phyloP scores from a whole-genome alignment of 2,797 vertebrate genomes.

The Urocyon cinereoargenteus region DNA sequence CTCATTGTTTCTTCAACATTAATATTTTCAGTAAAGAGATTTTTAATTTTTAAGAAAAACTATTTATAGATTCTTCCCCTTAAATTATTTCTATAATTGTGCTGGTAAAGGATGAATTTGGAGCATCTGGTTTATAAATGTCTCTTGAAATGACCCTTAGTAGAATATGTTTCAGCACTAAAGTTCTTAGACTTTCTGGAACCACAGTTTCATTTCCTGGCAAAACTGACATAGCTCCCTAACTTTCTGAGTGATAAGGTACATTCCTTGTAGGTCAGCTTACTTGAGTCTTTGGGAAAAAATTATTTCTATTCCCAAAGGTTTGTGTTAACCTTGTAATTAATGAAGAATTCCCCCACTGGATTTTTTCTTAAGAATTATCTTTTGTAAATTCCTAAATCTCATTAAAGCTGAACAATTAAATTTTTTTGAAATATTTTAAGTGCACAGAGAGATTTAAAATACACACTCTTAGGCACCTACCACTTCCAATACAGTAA shows the following conservation, averaged over 20 bases:
- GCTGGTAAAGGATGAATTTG: conserved; percentile 53
- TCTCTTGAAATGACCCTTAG: conserved; percentile 63
- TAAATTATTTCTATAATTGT: conserved; percentile 59
- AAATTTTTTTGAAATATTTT: neutral
- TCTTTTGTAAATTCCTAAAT: neutral
- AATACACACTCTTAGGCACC: neutral
- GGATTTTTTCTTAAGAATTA: conserved; percentile 31
- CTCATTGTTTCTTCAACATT: neutral
- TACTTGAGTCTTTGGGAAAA: conserved; percentile 9
- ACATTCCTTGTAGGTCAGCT: conserved; percentile 49
- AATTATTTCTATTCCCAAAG: neutral
- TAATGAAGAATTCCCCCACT: conserved; percentile 16
- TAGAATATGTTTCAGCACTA: conserved; percentile 40
- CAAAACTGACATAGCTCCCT: conserved; percentile 54
- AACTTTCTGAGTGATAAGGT: conserved; percentile 70
- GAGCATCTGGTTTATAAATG: conserved; percentile 58
- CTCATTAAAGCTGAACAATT: neutral
- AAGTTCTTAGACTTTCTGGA: conserved; percentile 80
- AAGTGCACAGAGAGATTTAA: neutral
- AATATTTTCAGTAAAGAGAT: neutral
- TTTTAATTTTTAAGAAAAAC: conserved; percentile 42
- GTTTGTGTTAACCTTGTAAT: neutral
- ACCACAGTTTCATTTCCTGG: conserved; percentile 68
- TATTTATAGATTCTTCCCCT: neutral
- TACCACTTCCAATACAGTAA: neutral